Conservation (phyloP, 2,113 vertebrate species). For the Semicossyphus pulcher region DNA sequence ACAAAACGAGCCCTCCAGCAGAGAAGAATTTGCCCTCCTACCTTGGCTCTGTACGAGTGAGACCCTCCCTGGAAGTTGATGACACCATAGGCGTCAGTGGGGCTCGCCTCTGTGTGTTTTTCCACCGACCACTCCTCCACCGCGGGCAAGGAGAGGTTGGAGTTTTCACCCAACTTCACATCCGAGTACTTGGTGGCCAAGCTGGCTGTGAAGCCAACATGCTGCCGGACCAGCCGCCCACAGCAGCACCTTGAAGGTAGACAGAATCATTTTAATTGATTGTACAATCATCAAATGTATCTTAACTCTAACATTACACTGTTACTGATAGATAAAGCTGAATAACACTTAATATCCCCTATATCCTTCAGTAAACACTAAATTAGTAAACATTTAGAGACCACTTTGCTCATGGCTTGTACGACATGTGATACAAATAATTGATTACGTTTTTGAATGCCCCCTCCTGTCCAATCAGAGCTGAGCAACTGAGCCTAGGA, state of each 20-base stretch:
- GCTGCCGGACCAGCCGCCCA: slow-evolving; percentile 96
- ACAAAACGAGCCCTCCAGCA: not conserved
- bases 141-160: slow-evolving; percentile 84
- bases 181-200: slow-evolving; percentile 96
- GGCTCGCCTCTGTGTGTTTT: slow-evolving; percentile 94
- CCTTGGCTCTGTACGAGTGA: slow-evolving; percentile 99
- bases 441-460: too few species aligned
- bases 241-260: slow-evolving; percentile 90
- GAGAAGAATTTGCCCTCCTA: slow-evolving; percentile 54
- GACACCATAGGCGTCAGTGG: slow-evolving; percentile 96
- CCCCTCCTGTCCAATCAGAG: too few species aligned
- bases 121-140: slow-evolving; percentile 96
- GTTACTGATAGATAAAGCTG: too few species aligned
- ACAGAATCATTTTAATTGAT: not conserved
- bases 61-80: slow-evolving; percentile 99
- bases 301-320: not conserved
- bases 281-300: not conserved
- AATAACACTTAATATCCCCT: too few species aligned
- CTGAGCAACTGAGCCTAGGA: too few species aligned
- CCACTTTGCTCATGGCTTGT: too few species aligned
- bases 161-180: slow-evolving; percentile 93
- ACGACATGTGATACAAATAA: too few species aligned
- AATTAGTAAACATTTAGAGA: too few species aligned
- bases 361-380: too few species aligned
- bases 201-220: slow-evolving; percentile 96